A percentile compares a stretch with the other conserved stretches of the same genome.
These are phyloP conservation scores for Virgularia gustaviana DNA, from an alignment of 92 coral and sea anemone genomes.

Conservation along the genomic window DNA sequence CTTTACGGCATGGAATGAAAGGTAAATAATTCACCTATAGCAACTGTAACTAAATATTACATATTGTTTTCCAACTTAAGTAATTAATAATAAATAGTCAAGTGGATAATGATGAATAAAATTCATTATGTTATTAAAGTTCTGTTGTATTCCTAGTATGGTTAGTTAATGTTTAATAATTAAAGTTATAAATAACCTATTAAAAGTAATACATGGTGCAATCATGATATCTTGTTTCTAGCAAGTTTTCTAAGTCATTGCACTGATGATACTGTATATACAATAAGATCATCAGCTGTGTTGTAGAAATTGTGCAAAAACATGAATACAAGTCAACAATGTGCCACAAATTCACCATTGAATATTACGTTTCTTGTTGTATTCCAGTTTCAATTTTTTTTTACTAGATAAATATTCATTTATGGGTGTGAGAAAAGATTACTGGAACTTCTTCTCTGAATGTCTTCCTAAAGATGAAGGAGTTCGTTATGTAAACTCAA, in stretches of 20 bases:
- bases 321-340: background rate
- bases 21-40: slow-evolving; percentile 53
- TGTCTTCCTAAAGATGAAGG: slow-evolving; percentile 89
- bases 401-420: slow-evolving; percentile 74
- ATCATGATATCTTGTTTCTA: too few relatives aligned
- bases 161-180: too few relatives aligned
- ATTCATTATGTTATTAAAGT: background rate
- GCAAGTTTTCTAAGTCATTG: too few relatives aligned
- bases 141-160: too few relatives aligned
- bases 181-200: too few relatives aligned
- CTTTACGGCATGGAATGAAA: slow-evolving; percentile 82
- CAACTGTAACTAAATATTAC: background rate
- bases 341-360: background rate
- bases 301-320: too few relatives aligned
- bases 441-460: slow-evolving; percentile 89
- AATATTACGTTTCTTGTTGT: background rate
- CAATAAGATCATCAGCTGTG: too few relatives aligned
- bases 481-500: slow-evolving; percentile 70
- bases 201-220: too few relatives aligned
- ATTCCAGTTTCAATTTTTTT: background rate
- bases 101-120: background rate
- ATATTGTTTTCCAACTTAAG: background rate
- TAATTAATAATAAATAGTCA: background rate
- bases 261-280: too few relatives aligned
- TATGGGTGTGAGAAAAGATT: slow-evolving; percentile 87